These are phyloP conservation scores for Sylvilagus floridanus DNA, from an alignment of 2,797 vertebrate species.

Conservation along the genomic window DNA sequence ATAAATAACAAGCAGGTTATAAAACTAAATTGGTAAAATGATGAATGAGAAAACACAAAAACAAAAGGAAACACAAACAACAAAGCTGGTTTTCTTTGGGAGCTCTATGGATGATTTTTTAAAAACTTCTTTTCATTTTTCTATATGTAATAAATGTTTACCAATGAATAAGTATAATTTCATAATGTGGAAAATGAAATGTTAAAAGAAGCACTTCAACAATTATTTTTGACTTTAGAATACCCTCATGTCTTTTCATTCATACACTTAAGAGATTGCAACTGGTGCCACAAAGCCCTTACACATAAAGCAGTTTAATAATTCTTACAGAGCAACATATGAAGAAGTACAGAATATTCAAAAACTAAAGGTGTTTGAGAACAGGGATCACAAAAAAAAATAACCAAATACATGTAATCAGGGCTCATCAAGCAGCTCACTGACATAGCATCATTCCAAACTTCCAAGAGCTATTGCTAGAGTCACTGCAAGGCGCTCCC, in stretches of 20 bases:
- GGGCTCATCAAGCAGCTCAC: neutral
- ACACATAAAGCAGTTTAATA: neutral
- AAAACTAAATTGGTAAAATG: neutral
- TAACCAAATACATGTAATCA: neutral
- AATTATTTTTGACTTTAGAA: conserved; percentile 6
- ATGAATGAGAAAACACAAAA: conserved; percentile 1
- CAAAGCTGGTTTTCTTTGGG: neutral
- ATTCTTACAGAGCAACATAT: neutral
- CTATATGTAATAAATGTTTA: neutral
- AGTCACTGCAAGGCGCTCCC: no score
- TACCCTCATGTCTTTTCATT: neutral
- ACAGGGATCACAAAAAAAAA: neutral
- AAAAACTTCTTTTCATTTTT: neutral
- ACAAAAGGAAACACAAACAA: neutral
- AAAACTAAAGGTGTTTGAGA: neutral
- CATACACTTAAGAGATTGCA: neutral
- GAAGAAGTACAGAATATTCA: conserved; percentile 9
- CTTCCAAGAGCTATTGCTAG: no score
- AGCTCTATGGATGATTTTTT: neutral
- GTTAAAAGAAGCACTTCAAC: neutral
- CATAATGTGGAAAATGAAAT: neutral
- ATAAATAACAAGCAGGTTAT: neutral
- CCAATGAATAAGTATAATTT: neutral
- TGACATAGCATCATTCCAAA: neutral
- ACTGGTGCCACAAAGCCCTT: neutral